Conservation (phyloP, 2,113 vertebrate species). For the Indicator maculatus region DNA sequence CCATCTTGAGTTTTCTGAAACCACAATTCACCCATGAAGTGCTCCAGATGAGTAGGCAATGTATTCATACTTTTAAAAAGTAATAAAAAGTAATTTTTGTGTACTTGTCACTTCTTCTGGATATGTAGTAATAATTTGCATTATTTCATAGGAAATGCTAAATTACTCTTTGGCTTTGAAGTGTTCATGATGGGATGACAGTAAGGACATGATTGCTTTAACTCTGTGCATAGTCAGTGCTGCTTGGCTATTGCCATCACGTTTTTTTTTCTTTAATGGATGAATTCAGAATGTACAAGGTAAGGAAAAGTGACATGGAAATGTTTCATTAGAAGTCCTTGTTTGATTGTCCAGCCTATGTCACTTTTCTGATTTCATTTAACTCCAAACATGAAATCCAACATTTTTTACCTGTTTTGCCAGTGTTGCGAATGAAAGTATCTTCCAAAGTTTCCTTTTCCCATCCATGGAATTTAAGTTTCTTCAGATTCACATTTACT, state of each 20-base stretch:
- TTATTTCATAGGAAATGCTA: neutral
- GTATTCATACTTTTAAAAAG: neutral
- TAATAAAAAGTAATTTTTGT: neutral
- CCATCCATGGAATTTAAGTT: conserved; percentile 90
- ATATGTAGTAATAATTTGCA: neutral
- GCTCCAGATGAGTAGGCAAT: neutral
- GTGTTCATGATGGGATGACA: neutral
- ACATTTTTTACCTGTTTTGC: conserved; percentile 87
- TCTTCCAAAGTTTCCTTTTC: conserved; percentile 78
- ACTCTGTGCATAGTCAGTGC: neutral
- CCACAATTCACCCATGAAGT: neutral
- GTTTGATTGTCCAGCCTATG: neutral
- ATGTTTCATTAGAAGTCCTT: neutral
- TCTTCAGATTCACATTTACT: conserved; percentile 91
- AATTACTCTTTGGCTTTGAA: conserved; percentile 4
- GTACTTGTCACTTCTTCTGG: neutral
- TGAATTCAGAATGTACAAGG: neutral
- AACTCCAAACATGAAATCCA: neutral
- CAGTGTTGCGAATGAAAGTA: conserved; percentile 90
- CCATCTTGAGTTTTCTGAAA: neutral
- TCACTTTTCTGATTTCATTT: neutral
- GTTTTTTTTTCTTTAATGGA: neutral
- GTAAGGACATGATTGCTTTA: neutral
- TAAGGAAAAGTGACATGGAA: conserved; percentile 21
- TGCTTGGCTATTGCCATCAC: neutral